phyloP scores from a whole-genome alignment of 1,140 invertebrate species.

The Amyelois transitella region DNA sequence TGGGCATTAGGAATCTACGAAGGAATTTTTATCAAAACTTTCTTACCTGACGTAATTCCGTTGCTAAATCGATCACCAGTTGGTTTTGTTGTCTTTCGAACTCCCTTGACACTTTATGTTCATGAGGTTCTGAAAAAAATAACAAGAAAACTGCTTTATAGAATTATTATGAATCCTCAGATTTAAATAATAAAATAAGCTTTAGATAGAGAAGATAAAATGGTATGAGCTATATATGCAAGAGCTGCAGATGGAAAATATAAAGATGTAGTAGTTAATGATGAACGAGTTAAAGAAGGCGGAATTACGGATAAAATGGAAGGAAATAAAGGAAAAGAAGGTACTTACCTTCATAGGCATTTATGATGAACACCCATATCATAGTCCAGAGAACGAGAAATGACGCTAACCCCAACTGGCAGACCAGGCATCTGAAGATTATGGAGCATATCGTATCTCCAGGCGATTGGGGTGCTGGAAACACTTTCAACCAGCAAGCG shows the following conservation, averaged over 20 bases:
- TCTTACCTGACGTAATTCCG: slow-evolving; percentile 57
- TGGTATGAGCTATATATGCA: too few species aligned
- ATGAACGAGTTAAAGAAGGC: too few species aligned
- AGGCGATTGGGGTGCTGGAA: slow-evolving; percentile 32
- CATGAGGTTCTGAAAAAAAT: slow-evolving; percentile 42
- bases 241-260: too few species aligned
- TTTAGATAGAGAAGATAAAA: too few species aligned
- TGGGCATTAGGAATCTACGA: too few species aligned
- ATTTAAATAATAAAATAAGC: too few species aligned
- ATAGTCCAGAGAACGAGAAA: slow-evolving; percentile 49
- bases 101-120: slow-evolving; percentile 32
- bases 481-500: slow-evolving; percentile 45
- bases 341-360: slow-evolving; percentile 55
- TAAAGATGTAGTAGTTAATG: too few species aligned
- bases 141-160: neutral
- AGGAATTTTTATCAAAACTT: neutral
- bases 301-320: neutral
- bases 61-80: slow-evolving; percentile 56
- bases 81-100: slow-evolving; percentile 54
- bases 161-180: too few species aligned
- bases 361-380: slow-evolving; percentile 43
- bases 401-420: slow-evolving; percentile 43
- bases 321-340: slow-evolving; percentile 1
- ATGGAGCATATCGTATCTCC: slow-evolving; percentile 34
- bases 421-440: slow-evolving; percentile 41